A percentile compares a stretch with the other conserved stretches of the same genome.
These are phyloP conservation scores for Nymphicus hollandicus DNA, from an alignment of 2,113 vertebrate species.

Conservation along the genomic window DNA sequence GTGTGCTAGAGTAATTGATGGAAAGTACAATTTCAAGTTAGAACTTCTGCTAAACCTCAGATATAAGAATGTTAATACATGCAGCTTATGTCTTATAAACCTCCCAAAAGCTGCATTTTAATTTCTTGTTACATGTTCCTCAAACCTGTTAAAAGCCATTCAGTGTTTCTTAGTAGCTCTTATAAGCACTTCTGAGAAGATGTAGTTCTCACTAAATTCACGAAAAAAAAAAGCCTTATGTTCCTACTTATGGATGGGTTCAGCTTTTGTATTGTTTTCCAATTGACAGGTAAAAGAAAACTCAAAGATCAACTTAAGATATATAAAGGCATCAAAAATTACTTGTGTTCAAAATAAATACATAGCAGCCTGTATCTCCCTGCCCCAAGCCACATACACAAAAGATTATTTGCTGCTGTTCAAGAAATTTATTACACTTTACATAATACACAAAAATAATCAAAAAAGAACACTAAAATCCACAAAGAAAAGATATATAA, in stretches of 20 bases:
- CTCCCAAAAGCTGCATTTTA: neutral
- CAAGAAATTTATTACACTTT: neutral
- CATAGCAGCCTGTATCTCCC: neutral
- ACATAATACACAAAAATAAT: neutral
- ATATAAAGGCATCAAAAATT: neutral
- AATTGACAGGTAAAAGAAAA: neutral
- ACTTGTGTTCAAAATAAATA: neutral
- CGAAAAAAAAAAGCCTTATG: neutral
- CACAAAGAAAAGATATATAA: neutral
- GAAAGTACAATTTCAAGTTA: neutral
- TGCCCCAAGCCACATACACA: neutral
- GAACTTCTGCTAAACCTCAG: neutral
- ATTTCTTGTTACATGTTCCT: neutral
- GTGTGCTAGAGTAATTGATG: neutral
- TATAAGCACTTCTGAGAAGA: neutral
- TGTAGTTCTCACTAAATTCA: neutral
- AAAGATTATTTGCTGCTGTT: neutral
- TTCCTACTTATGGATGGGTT: neutral
- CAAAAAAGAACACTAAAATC: neutral
- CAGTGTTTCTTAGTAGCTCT: neutral
- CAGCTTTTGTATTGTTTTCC: neutral
- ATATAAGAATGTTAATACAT: fast-evolving
- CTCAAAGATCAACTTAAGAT: neutral
- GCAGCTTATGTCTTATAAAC: neutral
- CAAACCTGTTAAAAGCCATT: neutral